Evolutionary conservation across 2,888 invertebrate genomes (phyloP).

Genomic region (Yponomeuta plumbellus): DNA sequence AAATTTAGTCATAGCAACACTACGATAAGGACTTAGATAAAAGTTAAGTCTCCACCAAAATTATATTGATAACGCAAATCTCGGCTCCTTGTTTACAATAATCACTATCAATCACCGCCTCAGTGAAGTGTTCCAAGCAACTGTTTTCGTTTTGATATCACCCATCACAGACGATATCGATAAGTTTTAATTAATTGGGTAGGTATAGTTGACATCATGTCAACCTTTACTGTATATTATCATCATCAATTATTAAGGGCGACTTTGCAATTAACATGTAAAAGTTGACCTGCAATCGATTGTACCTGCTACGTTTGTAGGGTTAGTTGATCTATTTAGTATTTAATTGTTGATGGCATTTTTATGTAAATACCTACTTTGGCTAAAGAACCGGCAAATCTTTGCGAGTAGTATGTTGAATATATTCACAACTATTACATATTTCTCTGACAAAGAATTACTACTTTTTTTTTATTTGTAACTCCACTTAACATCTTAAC

Average conservation of each 20-base stretch:
- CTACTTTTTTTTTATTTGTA: too few species aligned
- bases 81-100: neutral
- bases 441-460: too few species aligned
- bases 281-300: neutral
- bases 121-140: neutral
- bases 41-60: neutral
- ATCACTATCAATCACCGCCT: neutral
- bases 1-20: too few species aligned
- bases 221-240: too few species aligned
- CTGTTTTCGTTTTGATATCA: neutral
- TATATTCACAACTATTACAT: too few species aligned
- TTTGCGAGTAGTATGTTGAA: too few species aligned
- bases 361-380: too few species aligned
- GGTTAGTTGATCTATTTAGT: neutral
- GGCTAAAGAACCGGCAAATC: too few species aligned
- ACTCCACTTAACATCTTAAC: too few species aligned
- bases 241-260: neutral
- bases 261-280: neutral
- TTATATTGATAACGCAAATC: neutral
- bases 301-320: neutral
- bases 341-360: too few species aligned
- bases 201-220: too few species aligned
- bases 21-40: neutral
- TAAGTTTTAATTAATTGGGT: too few species aligned
- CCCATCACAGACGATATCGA: neutral